Evolutionary conservation across 2,113 vertebrate species (phyloP).

Genomic region (Etheostoma spectabile): DNA sequence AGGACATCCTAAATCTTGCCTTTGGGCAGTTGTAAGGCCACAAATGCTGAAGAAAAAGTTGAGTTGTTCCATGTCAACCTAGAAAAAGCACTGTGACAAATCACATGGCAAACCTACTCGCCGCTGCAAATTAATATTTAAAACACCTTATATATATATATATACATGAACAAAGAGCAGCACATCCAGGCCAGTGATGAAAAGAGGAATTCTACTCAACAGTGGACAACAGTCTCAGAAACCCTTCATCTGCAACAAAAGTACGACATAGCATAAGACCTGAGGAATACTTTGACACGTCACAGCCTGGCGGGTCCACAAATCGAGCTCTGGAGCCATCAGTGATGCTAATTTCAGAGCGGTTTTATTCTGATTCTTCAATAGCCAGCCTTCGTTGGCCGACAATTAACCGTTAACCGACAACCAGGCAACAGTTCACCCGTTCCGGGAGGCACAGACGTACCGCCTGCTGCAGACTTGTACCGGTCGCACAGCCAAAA

Average conservation of each 20-base stretch:
- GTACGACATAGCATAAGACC: constrained; percentile 74
- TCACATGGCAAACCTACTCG: constrained; percentile 39
- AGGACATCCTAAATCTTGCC: constrained; percentile 54
- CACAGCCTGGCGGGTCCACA: constrained; percentile 51
- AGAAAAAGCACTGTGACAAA: constrained; percentile 60
- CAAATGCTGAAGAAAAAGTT: constrained; percentile 60
- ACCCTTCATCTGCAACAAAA: constrained; percentile 71
- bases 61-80: constrained; percentile 58
- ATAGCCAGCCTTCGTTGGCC: no score
- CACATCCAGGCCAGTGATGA: constrained; percentile 55
- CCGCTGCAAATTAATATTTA: constrained; percentile 36
- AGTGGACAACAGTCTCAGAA: constrained; percentile 53
- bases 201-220: constrained; percentile 40
- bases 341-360: no score
- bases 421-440: no score
- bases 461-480: no score
- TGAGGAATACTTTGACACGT: constrained; percentile 70
- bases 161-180: constrained; percentile 58
- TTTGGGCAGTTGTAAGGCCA: constrained; percentile 72
- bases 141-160: constrained; percentile 45
- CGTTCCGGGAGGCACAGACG: no score
- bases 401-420: no score
- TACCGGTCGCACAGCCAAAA: no score
- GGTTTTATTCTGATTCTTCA: no score
- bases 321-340: constrained; percentile 44